A percentile compares a stretch with the other conserved stretches of the same genome.
Conservation (phyloP, 1,140 invertebrate species). For the Copidosoma floridanum region DNA sequence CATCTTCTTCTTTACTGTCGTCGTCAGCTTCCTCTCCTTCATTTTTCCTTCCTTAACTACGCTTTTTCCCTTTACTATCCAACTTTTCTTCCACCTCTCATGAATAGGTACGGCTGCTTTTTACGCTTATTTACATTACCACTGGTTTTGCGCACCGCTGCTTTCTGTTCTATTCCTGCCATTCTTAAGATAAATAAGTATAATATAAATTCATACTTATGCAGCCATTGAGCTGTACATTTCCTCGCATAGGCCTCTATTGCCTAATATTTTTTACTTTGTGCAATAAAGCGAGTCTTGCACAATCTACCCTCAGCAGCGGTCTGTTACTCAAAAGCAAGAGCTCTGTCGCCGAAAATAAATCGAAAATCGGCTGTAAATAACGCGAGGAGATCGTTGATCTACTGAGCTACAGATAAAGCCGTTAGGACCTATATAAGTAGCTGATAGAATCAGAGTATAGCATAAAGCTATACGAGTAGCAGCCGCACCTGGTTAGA, state of each 20-base stretch:
- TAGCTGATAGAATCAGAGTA: not conserved
- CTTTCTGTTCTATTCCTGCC: no score
- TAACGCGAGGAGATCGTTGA: conserved; percentile 50
- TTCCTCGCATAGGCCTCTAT: no score
- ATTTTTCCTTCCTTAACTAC: not conserved
- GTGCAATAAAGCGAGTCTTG: no score
- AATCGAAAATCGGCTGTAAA: conserved; percentile 51
- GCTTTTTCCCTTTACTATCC: no score
- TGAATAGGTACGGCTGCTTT: no score
- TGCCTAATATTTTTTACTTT: no score
- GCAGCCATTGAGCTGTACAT: not conserved
- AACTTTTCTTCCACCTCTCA: no score
- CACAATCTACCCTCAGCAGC: conserved; percentile 15
- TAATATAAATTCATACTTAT: not conserved
- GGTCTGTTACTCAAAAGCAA: conserved; percentile 38
- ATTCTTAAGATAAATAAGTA: no score
- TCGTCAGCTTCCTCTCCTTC: not conserved
- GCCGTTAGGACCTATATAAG: conserved; percentile 8
- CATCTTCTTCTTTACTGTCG: not conserved
- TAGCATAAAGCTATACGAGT: no score
- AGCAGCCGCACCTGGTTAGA: conserved; percentile 11
- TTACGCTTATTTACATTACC: no score
- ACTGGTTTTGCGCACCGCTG: no score
- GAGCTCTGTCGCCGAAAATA: conserved; percentile 42
- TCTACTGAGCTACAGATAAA: conserved; percentile 31